These are phyloP conservation scores for Acronicta alni DNA, from an alignment of 2,888 invertebrate genomes.

Conservation along the genomic window DNA sequence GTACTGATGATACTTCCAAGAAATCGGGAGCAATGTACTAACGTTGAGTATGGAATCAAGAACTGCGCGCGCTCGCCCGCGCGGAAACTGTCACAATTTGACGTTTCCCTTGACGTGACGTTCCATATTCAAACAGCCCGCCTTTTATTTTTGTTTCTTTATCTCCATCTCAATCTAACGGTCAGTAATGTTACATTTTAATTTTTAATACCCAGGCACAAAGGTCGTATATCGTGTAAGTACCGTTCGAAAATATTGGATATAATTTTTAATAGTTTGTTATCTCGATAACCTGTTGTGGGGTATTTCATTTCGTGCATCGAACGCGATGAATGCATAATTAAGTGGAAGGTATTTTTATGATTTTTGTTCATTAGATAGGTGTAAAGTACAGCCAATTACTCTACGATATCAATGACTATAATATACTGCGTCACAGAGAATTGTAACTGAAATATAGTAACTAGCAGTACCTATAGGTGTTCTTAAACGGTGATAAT, in stretches of 20 bases:
- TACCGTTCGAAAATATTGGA: constrained; percentile 63
- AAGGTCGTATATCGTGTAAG: constrained; percentile 73
- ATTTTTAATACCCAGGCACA: constrained; percentile 67
- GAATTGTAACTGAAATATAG: constrained; percentile 3
- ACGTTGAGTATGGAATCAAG: constrained; percentile 24
- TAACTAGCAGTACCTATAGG: too few relatives aligned
- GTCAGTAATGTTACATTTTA: constrained; percentile 66
- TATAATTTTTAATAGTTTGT: constrained; percentile 81
- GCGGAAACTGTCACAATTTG: constrained; percentile 88
- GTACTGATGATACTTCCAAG: constrained; percentile 77
- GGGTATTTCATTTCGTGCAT: constrained; percentile 83
- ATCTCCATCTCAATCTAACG: constrained; percentile 79
- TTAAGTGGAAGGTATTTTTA: constrained; percentile 84
- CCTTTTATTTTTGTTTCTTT: constrained; percentile 84
- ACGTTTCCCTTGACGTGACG: constrained; percentile 88
- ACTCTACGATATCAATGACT: too few relatives aligned
- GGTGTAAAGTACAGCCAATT: constrained; percentile 41
- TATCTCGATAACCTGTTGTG: constrained; percentile 86
- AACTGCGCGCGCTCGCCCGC: constrained; percentile 73
- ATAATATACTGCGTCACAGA: constrained; percentile 34
- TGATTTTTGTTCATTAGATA: constrained; percentile 75
- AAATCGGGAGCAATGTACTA: constrained; percentile 77
- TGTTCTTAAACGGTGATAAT: too few relatives aligned
- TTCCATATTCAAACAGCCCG: constrained; percentile 87
- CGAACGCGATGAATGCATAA: constrained; percentile 86